Evolutionary conservation across 2,888 invertebrate genomes (phyloP).

Genomic region (Ornithoptera alexandrae): DNA sequence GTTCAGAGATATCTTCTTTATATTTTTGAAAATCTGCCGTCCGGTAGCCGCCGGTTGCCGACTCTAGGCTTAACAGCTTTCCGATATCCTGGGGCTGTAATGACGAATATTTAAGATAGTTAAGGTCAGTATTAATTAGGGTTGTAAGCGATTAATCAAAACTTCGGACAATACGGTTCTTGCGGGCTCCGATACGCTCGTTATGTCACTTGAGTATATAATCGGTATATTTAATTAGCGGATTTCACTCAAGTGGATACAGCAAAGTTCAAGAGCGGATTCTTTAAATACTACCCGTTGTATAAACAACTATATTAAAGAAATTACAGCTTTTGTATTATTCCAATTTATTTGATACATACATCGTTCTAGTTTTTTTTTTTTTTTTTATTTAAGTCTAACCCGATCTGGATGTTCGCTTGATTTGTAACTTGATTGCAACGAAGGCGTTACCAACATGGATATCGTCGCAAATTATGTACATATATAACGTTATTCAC

Average conservation of each 20-base stretch:
- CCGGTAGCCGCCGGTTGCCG: too few species aligned
- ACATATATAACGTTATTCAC: too few species aligned
- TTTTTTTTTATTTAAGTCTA: too few species aligned
- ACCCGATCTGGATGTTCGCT: not conserved
- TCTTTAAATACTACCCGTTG: constrained; percentile 2
- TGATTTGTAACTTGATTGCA: not conserved
- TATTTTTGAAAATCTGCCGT: too few species aligned
- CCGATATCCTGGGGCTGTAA: constrained; percentile 2
- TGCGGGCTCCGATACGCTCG: constrained; percentile 11
- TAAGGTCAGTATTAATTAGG: constrained; percentile 24
- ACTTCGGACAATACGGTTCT: constrained; percentile 16
- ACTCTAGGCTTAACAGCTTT: not conserved
- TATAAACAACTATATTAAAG: constrained; percentile 8
- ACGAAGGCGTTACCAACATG: not conserved
- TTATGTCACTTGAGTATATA: constrained; percentile 24
- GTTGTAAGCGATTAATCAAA: constrained; percentile 27
- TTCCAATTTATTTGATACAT: too few species aligned
- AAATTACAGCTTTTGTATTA: not conserved
- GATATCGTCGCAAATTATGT: too few species aligned
- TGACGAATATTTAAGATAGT: constrained; percentile 18
- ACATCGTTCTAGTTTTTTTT: too few species aligned
- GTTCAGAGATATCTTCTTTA: too few species aligned
- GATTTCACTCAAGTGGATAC: constrained; percentile 14
- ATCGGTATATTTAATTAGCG: constrained; percentile 20
- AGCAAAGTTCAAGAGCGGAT: constrained; percentile 25